A percentile compares a stretch with the other conserved stretches of the same genome.
These are phyloP conservation scores for Acanthopleura granulata DNA, from an alignment of 2,888 invertebrate species.

Conservation along the genomic window DNA sequence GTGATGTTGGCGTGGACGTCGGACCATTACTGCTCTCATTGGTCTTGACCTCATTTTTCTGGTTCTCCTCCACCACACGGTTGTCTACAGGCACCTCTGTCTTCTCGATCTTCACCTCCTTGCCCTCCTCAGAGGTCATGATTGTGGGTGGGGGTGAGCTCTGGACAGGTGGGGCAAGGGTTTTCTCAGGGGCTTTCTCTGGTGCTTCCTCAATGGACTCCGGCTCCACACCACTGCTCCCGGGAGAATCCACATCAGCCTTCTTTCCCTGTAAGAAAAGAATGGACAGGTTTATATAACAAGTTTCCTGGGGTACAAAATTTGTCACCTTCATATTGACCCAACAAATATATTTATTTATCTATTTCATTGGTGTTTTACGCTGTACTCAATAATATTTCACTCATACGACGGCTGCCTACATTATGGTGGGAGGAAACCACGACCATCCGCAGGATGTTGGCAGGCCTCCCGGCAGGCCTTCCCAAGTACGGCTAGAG, in stretches of 20 bases:
- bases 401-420: too few species aligned
- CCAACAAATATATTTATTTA: too few species aligned
- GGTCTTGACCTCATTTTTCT: conserved; percentile 34
- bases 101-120: conserved; percentile 24
- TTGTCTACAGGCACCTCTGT: not conserved
- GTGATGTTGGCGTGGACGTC: not conserved
- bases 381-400: too few species aligned
- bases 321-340: too few species aligned
- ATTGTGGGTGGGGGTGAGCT: not conserved
- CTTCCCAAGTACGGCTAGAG: too few species aligned
- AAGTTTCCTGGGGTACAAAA: too few species aligned
- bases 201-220: not conserved
- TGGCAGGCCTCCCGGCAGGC: too few species aligned
- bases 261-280: not conserved
- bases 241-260: not conserved
- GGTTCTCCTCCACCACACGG: conserved; percentile 33
- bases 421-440: too few species aligned
- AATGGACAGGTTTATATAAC: not conserved
- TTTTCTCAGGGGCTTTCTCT: not conserved
- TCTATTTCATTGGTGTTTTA: too few species aligned
- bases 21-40: conserved; percentile 22
- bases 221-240: not conserved
- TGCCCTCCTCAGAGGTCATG: not conserved
- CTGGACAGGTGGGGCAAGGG: not conserved
- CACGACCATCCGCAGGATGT: too few species aligned